Base-by-base conservation (phyloP, 2,888 invertebrate genomes). In the Mimas tiliae region DNA sequence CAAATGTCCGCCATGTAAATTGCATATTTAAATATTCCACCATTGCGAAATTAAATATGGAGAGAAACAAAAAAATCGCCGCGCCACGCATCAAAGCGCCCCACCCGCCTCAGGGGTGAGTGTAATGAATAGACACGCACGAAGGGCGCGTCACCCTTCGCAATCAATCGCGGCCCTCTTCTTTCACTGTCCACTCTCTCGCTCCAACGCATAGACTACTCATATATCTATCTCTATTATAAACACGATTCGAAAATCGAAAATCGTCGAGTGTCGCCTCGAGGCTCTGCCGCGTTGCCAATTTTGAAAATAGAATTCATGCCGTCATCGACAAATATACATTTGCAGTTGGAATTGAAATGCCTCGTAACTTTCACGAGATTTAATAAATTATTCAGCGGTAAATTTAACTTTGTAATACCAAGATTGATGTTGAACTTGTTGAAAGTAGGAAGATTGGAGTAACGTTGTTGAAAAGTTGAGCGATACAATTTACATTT, bases 21-120 rank as follows among this genome's bases (percentile, higher is more conserved):
- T 85, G 81, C 83, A 82, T 88, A 92, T 91, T 90, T 83, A 90
- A 90, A 90, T 89, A 87, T 89, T 87, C 85, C 90, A 83, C 91
- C 90, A 91, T 91, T 85, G 91, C 92, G 74, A 91, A 91, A 92
- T 92, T 90, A 90, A 93, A 91, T 90, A 90, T 83, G 87, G 86
- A 86, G 81, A 86, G 88, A 91, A 90, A 91, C 86, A 92, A 92
- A 92, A 27, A 90, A 90, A 88, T 83, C 78, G 79, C 76, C 80
- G 75, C 78, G 80, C 81, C 85, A 86, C 83, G 86, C 86, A 86
- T 84, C 82, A 81, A 77, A 74, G 77, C 79, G 81, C 90, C 88
- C 90, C 89, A 86, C 92, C 89, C 88, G 88, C 87, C 86, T 70
- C 81, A 77, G 86, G 58, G 88, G 84, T 74, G 78, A 81, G 69